These are phyloP conservation scores for Idaea straminata DNA, from an alignment of 2,888 invertebrate species.

Conservation along the genomic window DNA sequence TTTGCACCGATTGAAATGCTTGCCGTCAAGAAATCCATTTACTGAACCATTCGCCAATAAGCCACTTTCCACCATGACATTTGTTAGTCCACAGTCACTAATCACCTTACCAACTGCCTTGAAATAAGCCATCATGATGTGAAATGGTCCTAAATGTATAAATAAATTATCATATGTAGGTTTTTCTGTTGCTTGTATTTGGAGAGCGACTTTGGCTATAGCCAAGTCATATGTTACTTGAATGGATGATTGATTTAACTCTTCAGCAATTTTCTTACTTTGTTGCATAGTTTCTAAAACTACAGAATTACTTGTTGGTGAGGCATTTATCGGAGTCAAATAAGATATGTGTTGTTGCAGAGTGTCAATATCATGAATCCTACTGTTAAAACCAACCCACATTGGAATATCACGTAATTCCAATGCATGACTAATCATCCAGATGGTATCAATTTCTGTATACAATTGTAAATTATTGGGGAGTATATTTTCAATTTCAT, in stretches of 20 bases:
- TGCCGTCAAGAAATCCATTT: constrained; percentile 31
- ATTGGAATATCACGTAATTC: too few relatives aligned
- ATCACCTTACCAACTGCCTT: constrained; percentile 31
- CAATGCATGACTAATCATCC: too few relatives aligned
- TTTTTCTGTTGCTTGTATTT: constrained; percentile 31
- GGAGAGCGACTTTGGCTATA: constrained; percentile 28
- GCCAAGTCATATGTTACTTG: constrained; percentile 43
- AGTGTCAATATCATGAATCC: too few relatives aligned
- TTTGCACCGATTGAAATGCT: constrained; percentile 38
- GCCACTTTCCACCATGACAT: constrained; percentile 23
- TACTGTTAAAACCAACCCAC: too few relatives aligned
- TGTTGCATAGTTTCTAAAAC: constrained; percentile 6
- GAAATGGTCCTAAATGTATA: constrained; percentile 37
- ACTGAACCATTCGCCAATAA: constrained; percentile 34
- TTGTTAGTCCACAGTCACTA: constrained; percentile 34
- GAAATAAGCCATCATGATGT: constrained; percentile 37
- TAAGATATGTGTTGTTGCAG: too few relatives aligned
- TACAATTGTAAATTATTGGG: too few relatives aligned
- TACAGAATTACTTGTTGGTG: too few relatives aligned
- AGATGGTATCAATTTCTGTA: too few relatives aligned
- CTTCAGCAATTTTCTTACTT: too few relatives aligned
- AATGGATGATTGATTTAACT: too few relatives aligned
- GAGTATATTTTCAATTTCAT: too few relatives aligned
- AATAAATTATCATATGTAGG: constrained; percentile 39
- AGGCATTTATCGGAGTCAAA: too few relatives aligned